Base-by-base conservation (phyloP, 1,140 invertebrate genomes). In the Pachypeltis micranthus region DNA sequence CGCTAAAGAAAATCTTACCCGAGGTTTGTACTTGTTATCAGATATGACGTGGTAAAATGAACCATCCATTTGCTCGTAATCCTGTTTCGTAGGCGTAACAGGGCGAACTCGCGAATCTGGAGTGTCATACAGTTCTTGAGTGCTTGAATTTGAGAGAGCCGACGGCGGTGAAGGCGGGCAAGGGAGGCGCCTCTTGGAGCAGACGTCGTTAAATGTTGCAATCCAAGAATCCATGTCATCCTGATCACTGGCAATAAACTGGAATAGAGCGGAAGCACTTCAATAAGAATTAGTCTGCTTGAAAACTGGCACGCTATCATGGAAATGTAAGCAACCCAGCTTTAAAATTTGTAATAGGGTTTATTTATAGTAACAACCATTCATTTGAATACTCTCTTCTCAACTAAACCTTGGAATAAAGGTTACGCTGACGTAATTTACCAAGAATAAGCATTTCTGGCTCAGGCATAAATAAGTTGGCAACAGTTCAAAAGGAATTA, bases 211-310 rank as follows among this genome's bases (percentile, higher is more conserved):
- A 25, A 67, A 34, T 1, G 61, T 64, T 24, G 62, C 61, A 12
- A 65, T 58, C 66, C 66, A 67, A 1, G 61, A 63, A 2, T 51
- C 21, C 66, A 67, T 51, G 27, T 67, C 66, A 3, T 59, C 59
- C 47, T 60, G 26, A 21, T 59, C 65, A 24, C 59, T 44, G 44
- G 64, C 61, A 34, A 64, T 65, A 25, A 67, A 67, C 66, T 67
- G 28, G n/a, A 1, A 47, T 27, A n/a, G n/a, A n/a, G n/a, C n/a
- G n/a, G n/a, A n/a, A n/a, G n/a, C n/a, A 34, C 31, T 7, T 59
- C 14, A 3, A 7, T 58, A 28, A 58, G 27, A 58, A 58, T 58
- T n/a, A n/a, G n/a, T n/a, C n/a, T n/a, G n/a, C n/a, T n/a, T n/a
- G n/a, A n/a, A n/a, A n/a, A n/a, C n/a, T n/a, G n/a, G n/a, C n/a